Base-by-base conservation (phyloP, 2,888 invertebrate genomes). In the Sesia apiformis region DNA sequence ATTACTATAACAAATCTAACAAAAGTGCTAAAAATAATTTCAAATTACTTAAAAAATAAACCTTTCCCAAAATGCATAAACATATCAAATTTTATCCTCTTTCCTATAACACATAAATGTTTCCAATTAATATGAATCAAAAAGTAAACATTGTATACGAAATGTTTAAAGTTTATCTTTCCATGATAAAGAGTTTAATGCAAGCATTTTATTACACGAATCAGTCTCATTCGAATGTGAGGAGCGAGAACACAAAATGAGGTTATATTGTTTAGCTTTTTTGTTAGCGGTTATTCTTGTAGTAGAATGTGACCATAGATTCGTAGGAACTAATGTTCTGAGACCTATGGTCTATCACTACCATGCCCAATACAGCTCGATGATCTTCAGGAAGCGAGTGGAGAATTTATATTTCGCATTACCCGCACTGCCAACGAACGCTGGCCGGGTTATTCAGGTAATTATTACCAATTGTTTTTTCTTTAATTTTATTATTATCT, bases 291-390 rank as follows among this genome's bases (percentile, higher is more conserved):
- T 78, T 4, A 72, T 72, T 0, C 5, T 7, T 42, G 55, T 70
- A 4, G 77, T 74, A 3, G 71, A 83, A 53, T 74, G 83, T 62
- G 57, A 60, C 1, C 78, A 83, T 54, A 73, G 74, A 0, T 84
- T 85, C 52, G 38, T 81, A 41, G 85, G 85, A 0, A 80, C 81
- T 0, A 84, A 63, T 58, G 72, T 82, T 0, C 39, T 56, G 3
- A 65, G 78, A n/a, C 70, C 71, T 0, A 3, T 74, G 52, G 64
- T 79, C 0, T 76, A 70, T 42, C 77, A 80, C 38, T 63, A 66
- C 3, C 58, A 63, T 4, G 70, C 58, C 0, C 55, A 73, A 5
- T 78, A 66, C 51, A 57, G 62, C 5, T 60, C 79, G 0, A 65
- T 65, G 42, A 40, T 70, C 3, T 76, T 78, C 38, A 69, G 64